Evolutionary conservation across 2,797 vertebrate species (phyloP), one percentile per base, ranked within the genome.

Genomic region (Xiphorhynchus erythropygius): DNA sequence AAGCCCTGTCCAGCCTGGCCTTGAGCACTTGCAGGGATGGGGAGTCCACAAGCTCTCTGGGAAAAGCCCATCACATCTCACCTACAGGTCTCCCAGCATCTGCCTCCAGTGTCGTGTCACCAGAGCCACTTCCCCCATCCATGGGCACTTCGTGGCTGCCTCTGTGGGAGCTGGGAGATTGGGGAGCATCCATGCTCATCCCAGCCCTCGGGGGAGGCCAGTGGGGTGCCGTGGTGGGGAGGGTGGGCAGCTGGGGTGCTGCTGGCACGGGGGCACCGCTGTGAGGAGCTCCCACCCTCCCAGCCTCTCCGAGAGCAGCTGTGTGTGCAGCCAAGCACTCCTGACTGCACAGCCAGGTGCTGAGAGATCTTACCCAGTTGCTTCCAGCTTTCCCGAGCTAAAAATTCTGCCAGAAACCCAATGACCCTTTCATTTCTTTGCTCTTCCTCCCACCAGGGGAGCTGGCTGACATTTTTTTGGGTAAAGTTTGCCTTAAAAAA

Each of bases 401-500:
- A 77, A 84, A 80, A 60, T 89, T 92, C 75, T 93, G 46, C 70
- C 33, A 44, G 68, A 88, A 85, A 50, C 60, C 52, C 14, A 46
- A 92, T 79, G 79, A 70, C 24, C 63, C 59, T 89, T 86, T 49
- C n/a, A 63, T 80, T 62, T 60, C 84, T 83, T 79, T 60, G 25
- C 83, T 82, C 41, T 84, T 52, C 68, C 62, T 94, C 92, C 90
- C 80, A 35, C 73, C 60, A 57, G 60, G 53, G 69, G 79, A 88
- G 52, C 77, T 76, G 68, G 63, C 93, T 97, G 93, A 88, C 77
- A 70, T 71, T 93, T 91, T 91, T 60, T 8, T 1, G 76, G 55
- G 74, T 79, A 52, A 94, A 93, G 64, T 62, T 85, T 93, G 67
- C 52, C 89, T 78, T 94, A 79, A 92, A 91, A 96, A 90, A 94